Conservation (phyloP, 2,797 vertebrate genomes). For the Tokudaia muenninki region DNA sequence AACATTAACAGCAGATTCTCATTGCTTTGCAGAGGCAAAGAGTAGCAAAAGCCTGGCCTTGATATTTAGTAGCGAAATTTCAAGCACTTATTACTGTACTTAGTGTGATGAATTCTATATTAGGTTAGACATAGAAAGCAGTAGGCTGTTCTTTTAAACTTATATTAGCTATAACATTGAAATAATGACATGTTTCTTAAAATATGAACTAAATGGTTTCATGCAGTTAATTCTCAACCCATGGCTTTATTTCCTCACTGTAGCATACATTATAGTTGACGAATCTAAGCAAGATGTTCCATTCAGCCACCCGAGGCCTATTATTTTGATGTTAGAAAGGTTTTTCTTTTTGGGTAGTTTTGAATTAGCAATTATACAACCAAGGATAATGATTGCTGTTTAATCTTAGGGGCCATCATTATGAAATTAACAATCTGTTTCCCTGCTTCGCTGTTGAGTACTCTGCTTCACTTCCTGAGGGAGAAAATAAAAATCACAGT, state of each 20-base stretch:
- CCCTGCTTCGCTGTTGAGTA: conserved; percentile 1
- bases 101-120: not conserved
- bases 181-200: not conserved
- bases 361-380: conserved; percentile 67
- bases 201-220: not conserved
- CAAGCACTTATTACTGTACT: not conserved
- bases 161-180: not conserved
- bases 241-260: conserved; percentile 38
- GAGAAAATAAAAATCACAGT: conserved; percentile 73
- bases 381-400: conserved; percentile 57
- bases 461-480: conserved; percentile 44
- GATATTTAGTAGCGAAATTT: not conserved
- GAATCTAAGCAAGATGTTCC: conserved; percentile 63
- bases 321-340: conserved; percentile 51
- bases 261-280: not conserved
- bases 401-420: conserved; percentile 60
- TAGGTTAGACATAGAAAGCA: not conserved
- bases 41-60: not conserved
- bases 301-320: not conserved
- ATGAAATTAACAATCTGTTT: conserved; percentile 73
- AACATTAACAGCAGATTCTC: not conserved
- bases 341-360: conserved; percentile 62
- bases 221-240: not conserved
- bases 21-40: not conserved
- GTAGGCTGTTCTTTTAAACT: not conserved